Percentiles rank a stretch among this genome's conserved stretches.
Conservation (phyloP, 1,140 invertebrate genomes). For the Phenacoccus solenopsis region DNA sequence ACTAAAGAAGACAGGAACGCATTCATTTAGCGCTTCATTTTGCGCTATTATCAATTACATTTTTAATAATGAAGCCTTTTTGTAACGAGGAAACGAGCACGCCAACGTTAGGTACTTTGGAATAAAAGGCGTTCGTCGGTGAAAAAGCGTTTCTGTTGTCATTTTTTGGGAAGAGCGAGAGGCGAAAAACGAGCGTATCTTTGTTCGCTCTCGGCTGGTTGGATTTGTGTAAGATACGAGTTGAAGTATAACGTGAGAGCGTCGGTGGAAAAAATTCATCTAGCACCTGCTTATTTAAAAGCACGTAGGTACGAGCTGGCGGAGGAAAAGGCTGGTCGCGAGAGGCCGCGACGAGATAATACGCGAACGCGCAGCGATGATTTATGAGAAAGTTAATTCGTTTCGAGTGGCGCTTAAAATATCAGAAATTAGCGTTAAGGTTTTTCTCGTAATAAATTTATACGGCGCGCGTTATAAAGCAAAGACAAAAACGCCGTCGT, state of each 20-base stretch:
- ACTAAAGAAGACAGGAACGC: no score
- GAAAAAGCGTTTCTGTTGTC: no score
- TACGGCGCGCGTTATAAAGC: not conserved
- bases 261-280: not conserved
- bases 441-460: not conserved
- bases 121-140: no score
- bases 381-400: not conserved
- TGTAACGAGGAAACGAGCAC: no score
- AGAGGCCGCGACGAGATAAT: no score
- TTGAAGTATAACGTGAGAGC: no score
- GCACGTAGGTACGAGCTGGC: not conserved
- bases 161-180: no score
- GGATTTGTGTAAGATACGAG: not conserved
- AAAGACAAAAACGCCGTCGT: not conserved
- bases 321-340: not conserved
- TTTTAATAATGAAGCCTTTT: no score
- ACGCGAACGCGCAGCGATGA: not conserved
- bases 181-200: no score
- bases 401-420: not conserved
- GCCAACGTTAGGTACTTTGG: no score
- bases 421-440: not conserved
- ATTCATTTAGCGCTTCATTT: no score
- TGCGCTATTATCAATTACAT: no score
- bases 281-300: not conserved
- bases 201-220: not conserved